Evolutionary conservation across 2,888 invertebrate genomes (phyloP), one percentile per base, ranked within the genome.

Genomic region (Drosophila colorata): DNA sequence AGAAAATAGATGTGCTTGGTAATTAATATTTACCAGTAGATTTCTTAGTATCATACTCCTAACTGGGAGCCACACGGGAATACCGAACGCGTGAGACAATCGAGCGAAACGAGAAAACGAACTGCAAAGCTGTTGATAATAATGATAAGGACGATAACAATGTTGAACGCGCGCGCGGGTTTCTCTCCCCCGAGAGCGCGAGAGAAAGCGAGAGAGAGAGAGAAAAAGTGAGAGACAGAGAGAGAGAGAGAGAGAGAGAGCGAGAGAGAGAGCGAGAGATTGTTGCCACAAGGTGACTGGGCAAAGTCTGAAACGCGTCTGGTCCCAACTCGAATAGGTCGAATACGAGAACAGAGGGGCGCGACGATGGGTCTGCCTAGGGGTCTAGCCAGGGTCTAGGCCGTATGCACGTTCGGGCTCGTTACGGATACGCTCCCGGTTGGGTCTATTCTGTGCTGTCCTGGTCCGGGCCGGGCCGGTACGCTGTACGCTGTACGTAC

Each of bases 1-100:
- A 40, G 23, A 41, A 52, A 56, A 44, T 35, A 35, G 11, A 35
- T 35, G 35, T 18, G 16, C 35, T 77, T 67, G 76, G 66, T 79
- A 74, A 79, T 71, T 70, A 63, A 87, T 85, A 85, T 88, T 88
- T 72, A 88, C 88, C 88, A 88, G 76, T 55, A 81, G 69, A 76
- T 88, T 88, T 78, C 81, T 67, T 38, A 84, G 71, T 57, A 87
- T 87, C 87, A 84, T 87, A 25, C 57, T 66, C 52, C 57, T 38
- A 33, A 53, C 13, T 40, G 51, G 35, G 20, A 46, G n/a, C 18
- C 25, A 51, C 40, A 37, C 46, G 60, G 56, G 37, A 14, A 53
- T 20, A 25, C 41, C 37, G 58, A 51, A 23, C 31, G 28, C 57
- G 57, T 16, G 20, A 28, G 28, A 20, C 25, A 35, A 44, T 60